phyloP scores from a whole-genome alignment of 2,113 vertebrate species.

The Ammospiza caudacuta region DNA sequence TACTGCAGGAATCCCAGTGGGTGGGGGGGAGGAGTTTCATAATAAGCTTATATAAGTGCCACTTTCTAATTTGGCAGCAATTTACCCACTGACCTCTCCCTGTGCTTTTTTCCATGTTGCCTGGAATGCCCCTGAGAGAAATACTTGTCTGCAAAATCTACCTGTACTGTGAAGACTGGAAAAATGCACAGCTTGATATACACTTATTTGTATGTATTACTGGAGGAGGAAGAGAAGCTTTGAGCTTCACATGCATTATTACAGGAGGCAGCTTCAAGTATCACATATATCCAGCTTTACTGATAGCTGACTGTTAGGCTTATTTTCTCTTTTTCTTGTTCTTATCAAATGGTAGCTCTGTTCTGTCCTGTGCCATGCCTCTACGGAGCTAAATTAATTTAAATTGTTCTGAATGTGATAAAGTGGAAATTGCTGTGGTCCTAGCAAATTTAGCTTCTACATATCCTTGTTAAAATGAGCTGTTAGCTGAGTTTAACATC shows the following conservation, averaged over 20 bases:
- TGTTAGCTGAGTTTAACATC: not conserved
- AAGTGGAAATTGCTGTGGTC: not conserved
- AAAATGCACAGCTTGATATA: not conserved
- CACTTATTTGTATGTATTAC: not conserved
- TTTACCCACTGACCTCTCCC: not conserved
- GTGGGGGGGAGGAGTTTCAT: not conserved
- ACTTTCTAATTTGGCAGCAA: conserved; percentile 55
- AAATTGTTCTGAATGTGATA: not conserved
- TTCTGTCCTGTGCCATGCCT: not conserved
- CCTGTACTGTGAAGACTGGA: not conserved
- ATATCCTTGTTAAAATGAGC: not conserved
- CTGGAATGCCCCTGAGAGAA: not conserved
- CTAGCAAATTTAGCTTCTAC: not conserved
- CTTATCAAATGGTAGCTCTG: not conserved
- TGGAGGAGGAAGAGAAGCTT: not conserved
- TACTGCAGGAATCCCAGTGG: conserved; percentile 45
- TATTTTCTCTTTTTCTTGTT: not conserved
- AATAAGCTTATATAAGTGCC: conserved; percentile 42
- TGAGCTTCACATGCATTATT: not conserved
- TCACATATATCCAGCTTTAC: not conserved
- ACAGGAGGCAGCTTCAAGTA: not conserved
- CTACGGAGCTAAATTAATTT: not conserved
- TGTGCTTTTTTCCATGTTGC: not conserved
- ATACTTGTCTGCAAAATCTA: not conserved
- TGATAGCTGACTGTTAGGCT: not conserved